Percentiles rank a stretch among this genome's conserved stretches.
phyloP scores from a whole-genome alignment of 2,113 vertebrate genomes.

The Hucho hucho region DNA sequence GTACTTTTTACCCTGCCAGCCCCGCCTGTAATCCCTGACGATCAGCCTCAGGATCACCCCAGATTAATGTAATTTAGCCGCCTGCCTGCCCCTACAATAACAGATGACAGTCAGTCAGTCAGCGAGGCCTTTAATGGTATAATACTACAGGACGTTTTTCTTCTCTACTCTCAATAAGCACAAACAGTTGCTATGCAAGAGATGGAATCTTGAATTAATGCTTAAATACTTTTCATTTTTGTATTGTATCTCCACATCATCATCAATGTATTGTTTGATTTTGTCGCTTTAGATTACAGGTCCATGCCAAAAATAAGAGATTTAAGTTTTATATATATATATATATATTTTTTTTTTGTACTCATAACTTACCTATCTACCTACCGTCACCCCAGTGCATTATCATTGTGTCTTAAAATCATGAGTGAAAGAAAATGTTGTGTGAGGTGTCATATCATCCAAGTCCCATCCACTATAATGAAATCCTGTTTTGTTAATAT shows the following conservation, averaged over 20 bases:
- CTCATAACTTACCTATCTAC: neutral
- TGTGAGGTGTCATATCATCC: neutral
- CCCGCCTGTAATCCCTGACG: constrained; percentile 15
- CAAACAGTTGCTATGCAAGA: neutral
- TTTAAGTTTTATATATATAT: neutral
- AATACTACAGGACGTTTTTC: neutral
- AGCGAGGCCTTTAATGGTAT: neutral
- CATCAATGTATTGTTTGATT: neutral
- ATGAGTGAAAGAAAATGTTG: neutral
- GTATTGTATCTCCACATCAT: neutral
- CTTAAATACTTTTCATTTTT: neutral
- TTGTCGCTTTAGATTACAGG: neutral
- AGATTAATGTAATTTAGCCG: constrained; percentile 12
- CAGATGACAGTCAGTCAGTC: neutral
- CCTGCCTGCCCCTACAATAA: neutral
- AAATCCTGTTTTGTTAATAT: neutral
- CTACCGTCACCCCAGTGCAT: neutral
- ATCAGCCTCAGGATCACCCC: neutral
- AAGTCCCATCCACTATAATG: neutral
- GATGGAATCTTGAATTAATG: neutral
- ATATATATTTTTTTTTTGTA: too few species aligned
- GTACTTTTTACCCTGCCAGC: neutral
- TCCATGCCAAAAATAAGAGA: neutral
- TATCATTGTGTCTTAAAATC: neutral
- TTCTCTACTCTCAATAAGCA: neutral